Conservation (phyloP, 2,797 vertebrate species). For the Chaenodraco wilsoni region DNA sequence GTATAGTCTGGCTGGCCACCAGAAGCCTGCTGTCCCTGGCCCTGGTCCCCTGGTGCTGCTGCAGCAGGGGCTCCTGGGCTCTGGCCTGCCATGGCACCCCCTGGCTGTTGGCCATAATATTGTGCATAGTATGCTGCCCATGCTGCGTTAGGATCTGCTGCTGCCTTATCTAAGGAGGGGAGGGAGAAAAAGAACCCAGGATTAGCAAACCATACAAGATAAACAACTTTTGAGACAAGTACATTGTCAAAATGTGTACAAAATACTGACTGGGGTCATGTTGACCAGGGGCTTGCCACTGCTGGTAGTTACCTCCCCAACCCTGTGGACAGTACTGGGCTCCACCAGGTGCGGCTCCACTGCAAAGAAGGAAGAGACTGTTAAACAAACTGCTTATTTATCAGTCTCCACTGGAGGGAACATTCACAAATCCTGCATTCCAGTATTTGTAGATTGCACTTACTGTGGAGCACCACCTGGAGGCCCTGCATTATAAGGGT, state of each 20-base stretch:
- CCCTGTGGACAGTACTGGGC: constrained; percentile 92
- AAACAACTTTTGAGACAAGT: neutral
- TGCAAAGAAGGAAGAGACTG: constrained; percentile 52
- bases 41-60: constrained; percentile 81
- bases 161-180: constrained; percentile 83
- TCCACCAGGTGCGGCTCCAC: constrained; percentile 89
- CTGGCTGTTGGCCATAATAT: constrained; percentile 93
- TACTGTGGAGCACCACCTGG: constrained; percentile 92
- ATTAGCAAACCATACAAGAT: neutral
- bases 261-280: constrained; percentile 90
- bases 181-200: no score
- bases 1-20: constrained; percentile 92
- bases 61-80: constrained; percentile 79
- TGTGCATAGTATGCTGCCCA: constrained; percentile 97
- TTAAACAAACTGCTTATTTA: neutral
- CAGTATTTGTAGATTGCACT: constrained; percentile 66
- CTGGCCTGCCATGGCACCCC: constrained; percentile 86
- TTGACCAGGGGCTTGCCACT: constrained; percentile 92
- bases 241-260: neutral
- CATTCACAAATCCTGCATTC: no score
- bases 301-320: constrained; percentile 91
- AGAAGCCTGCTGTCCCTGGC: constrained; percentile 82
- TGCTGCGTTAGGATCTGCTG: constrained; percentile 91
- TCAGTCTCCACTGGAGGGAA: neutral
- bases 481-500: constrained; percentile 92